These are phyloP conservation scores for Aphelinus atriplicis DNA, from an alignment of 1,140 invertebrate genomes.

Conservation along the genomic window DNA sequence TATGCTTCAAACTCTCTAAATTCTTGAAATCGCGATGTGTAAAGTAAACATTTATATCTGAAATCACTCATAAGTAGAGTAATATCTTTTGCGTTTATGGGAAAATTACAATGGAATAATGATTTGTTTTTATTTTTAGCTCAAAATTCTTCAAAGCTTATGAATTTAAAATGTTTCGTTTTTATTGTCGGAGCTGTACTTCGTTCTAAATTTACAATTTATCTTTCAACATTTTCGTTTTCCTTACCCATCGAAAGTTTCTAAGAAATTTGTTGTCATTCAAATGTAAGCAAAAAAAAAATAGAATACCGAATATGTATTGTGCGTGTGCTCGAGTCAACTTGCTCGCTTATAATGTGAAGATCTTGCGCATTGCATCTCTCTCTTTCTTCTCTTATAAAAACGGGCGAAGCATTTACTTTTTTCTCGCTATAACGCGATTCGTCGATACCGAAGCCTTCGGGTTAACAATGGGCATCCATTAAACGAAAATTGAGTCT, in stretches of 20 bases:
- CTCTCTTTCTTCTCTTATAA: constrained; percentile 26
- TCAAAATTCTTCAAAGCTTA: neutral
- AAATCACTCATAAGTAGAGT: neutral
- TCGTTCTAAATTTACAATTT: constrained; percentile 13
- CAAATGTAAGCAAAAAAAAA: neutral
- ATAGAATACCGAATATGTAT: neutral
- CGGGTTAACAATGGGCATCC: constrained; percentile 5
- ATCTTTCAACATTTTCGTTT: no score
- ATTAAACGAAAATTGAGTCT: neutral
- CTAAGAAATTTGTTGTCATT: neutral
- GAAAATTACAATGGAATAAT: neutral
- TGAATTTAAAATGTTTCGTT: constrained; percentile 21
- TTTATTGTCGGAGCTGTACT: constrained; percentile 31
- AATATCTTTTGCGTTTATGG: no score
- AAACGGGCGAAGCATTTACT: constrained; percentile 20
- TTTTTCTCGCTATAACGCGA: constrained; percentile 35
- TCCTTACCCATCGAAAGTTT: no score
- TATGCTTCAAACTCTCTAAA: neutral
- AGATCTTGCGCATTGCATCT: constrained; percentile 26
- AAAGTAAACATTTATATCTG: constrained; percentile 2
- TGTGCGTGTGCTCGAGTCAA: constrained; percentile 25
- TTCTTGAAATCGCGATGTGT: neutral
- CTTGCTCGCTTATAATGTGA: constrained; percentile 28
- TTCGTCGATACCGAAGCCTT: constrained; percentile 25
- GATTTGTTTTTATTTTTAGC: neutral